A percentile compares a stretch with the other conserved stretches of the same genome.
These are phyloP conservation scores for Aramus guarauna DNA, from an alignment of 2,113 vertebrate species.

Conservation along the genomic window DNA sequence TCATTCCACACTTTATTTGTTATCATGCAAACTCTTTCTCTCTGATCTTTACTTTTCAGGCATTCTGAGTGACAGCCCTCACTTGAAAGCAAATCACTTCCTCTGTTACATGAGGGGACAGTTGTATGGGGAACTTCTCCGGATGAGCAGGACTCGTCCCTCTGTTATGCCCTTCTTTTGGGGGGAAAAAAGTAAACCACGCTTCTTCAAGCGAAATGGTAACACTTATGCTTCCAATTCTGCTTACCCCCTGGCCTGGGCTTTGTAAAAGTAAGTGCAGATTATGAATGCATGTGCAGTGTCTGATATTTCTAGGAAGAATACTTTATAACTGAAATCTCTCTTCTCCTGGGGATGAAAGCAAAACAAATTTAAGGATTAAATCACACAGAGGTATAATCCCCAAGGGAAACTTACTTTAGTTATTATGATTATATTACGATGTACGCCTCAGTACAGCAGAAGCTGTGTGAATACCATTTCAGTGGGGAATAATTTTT, in stretches of 20 bases:
- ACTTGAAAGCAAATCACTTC: not conserved
- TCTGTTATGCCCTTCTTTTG: not conserved
- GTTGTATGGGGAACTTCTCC: not conserved
- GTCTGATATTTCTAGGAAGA: conserved; percentile 65
- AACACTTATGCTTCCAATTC: conserved; percentile 1
- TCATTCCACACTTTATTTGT: not conserved
- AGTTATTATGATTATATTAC: conserved; percentile 75
- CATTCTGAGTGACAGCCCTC: not conserved
- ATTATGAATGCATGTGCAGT: conserved; percentile 56
- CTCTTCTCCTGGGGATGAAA: conserved; percentile 75
- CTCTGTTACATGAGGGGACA: not conserved
- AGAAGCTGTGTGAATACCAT: conserved; percentile 65
- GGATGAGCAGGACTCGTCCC: not conserved
- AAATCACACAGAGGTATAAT: conserved; percentile 77
- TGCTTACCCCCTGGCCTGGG: conserved; percentile 24
- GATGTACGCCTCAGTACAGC: conserved; percentile 51
- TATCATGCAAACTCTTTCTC: not conserved
- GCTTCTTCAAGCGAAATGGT: conserved; percentile 17
- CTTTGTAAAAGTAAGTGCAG: conserved; percentile 57
- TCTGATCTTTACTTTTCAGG: not conserved
- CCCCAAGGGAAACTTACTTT: conserved; percentile 71
- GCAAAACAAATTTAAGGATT: conserved; percentile 80
- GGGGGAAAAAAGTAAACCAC: not conserved
- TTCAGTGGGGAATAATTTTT: conserved; percentile 75
- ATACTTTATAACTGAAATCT: conserved; percentile 71